Conservation (phyloP, 2,888 invertebrate genomes). For the Pseudococcus jackbeardsleyi region DNA sequence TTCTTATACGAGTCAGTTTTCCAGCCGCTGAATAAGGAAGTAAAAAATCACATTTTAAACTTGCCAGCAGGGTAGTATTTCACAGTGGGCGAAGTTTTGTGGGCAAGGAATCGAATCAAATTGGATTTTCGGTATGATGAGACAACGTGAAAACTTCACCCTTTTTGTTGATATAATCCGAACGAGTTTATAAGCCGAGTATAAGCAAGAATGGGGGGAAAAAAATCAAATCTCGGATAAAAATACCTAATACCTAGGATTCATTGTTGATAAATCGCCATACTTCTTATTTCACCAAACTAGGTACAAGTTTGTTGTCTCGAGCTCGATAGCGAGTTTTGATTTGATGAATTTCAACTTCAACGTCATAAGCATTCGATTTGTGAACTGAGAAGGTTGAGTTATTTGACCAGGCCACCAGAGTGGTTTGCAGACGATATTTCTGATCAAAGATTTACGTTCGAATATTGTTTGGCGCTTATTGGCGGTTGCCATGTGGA, state of each 20-base stretch:
- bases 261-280: not conserved
- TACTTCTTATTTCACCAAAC: not conserved
- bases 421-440: not conserved
- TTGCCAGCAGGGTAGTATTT: not conserved
- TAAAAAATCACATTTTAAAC: not conserved
- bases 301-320: not conserved
- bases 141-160: not conserved
- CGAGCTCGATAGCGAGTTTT: not conserved
- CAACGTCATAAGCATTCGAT: not conserved
- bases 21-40: not conserved
- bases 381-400: not conserved
- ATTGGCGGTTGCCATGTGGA: not conserved
- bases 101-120: not conserved
- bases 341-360: not conserved
- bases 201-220: not conserved
- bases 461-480: not conserved
- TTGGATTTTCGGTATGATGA: not conserved
- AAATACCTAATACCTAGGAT: not conserved
- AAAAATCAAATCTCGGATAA: conserved; percentile 6
- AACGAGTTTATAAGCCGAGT: not conserved
- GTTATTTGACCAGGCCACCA: not conserved
- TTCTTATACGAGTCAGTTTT: not conserved
- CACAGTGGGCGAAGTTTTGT: not conserved
- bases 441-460: not conserved
- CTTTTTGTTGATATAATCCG: not conserved